A percentile compares a stretch with the other conserved stretches of the same genome.
These are phyloP conservation scores for Ia io DNA, from an alignment of 2,113 vertebrate species.

Conservation along the genomic window DNA sequence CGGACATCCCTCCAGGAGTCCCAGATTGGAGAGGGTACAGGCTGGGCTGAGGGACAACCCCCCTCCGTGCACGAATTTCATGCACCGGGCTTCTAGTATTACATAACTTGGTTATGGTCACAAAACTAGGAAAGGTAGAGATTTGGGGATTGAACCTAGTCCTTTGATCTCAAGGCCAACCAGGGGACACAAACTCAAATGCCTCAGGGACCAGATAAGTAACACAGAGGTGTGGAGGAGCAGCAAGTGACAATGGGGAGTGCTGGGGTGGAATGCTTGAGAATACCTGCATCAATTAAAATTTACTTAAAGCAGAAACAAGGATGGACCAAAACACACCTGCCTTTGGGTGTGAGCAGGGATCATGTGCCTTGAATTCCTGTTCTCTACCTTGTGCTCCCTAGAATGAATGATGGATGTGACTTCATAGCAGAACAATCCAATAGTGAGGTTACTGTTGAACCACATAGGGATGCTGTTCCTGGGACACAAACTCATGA, in stretches of 20 bases:
- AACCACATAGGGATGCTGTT: not conserved
- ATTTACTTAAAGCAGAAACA: not conserved
- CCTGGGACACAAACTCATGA: not conserved
- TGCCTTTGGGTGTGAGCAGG: not conserved
- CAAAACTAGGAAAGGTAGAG: not conserved
- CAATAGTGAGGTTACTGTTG: not conserved
- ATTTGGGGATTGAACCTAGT: not conserved
- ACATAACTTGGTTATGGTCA: not conserved
- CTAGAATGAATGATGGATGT: not conserved
- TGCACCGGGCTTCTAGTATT: no score
- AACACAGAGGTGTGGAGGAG: not conserved
- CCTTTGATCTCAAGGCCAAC: not conserved
- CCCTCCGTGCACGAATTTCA: no score
- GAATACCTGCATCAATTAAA: not conserved
- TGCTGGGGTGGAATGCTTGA: not conserved
- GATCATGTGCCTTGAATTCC: not conserved
- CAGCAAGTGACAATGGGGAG: not conserved
- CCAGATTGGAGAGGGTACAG: no score
- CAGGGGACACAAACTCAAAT: not conserved
- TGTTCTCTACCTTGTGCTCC: not conserved
- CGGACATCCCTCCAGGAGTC: no score
- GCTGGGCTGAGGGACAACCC: no score
- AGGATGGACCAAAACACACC: not conserved
- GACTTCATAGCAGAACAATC: not conserved
- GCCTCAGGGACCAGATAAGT: not conserved